phyloP scores from a whole-genome alignment of 2,888 invertebrate genomes.

The Drosophila cognata region DNA sequence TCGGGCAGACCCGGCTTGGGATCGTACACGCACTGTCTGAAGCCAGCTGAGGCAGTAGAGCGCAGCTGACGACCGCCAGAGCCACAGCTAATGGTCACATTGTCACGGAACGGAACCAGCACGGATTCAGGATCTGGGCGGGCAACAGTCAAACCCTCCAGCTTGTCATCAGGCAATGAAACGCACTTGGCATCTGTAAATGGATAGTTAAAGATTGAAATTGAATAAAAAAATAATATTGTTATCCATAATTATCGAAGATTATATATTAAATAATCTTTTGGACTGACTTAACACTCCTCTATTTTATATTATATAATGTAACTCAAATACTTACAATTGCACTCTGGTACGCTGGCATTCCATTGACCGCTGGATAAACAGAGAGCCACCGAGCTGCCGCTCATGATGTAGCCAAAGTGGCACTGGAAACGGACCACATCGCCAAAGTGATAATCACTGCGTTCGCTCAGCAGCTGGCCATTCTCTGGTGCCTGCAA shows the following conservation, averaged over 20 bases:
- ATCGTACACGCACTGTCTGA: slow-evolving; percentile 98
- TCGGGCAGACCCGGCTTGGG: slow-evolving; percentile 95
- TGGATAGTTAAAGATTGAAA: background rate
- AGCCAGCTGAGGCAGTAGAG: slow-evolving; percentile 92
- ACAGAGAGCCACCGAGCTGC: slow-evolving; percentile 93
- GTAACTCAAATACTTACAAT: slow-evolving; percentile 89
- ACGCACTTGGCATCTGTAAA: slow-evolving; percentile 93
- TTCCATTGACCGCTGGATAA: slow-evolving; percentile 97
- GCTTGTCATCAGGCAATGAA: slow-evolving; percentile 94
- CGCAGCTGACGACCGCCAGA: slow-evolving; percentile 91
- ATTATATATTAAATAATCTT: background rate
- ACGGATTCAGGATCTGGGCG: slow-evolving; percentile 93
- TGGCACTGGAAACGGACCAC: slow-evolving; percentile 96
- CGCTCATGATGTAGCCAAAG: slow-evolving; percentile 96
- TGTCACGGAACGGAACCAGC: slow-evolving; percentile 94
- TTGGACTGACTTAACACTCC: background rate
- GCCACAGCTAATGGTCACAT: slow-evolving; percentile 93
- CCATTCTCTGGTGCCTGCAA: slow-evolving; percentile 93
- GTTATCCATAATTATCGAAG: background rate
- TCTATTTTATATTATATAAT: background rate
- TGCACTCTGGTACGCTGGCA: slow-evolving; percentile 95
- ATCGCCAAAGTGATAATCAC: slow-evolving; percentile 95
- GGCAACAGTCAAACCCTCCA: slow-evolving; percentile 92
- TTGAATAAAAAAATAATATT: background rate
- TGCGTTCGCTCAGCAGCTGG: slow-evolving; percentile 91